Evolutionary conservation across 1,140 invertebrate species (phyloP).

Genomic region (Ceratina calcarata): DNA sequence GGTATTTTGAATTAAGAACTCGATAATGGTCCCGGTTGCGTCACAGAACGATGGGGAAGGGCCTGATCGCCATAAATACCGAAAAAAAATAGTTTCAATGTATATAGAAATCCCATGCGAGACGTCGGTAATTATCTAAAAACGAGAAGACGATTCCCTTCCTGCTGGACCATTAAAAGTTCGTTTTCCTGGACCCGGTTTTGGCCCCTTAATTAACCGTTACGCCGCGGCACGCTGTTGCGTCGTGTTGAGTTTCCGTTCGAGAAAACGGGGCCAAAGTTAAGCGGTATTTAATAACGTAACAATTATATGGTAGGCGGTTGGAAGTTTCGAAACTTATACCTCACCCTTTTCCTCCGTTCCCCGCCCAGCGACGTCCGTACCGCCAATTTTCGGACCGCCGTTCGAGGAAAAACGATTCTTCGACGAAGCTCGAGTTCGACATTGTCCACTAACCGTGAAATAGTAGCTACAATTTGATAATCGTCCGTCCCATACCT

Average conservation of each 20-base stretch:
- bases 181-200: conserved; percentile 62
- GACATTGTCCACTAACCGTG: too few relatives aligned
- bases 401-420: too few relatives aligned
- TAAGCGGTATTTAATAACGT: conserved; percentile 80
- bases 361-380: too few relatives aligned
- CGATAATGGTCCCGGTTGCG: conserved; percentile 29
- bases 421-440: too few relatives aligned
- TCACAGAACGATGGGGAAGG: conserved; percentile 34
- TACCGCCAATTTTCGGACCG: too few relatives aligned
- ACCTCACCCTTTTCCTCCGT: too few relatives aligned
- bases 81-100: conserved; percentile 40
- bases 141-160: conserved; percentile 50
- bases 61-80: conserved; percentile 54
- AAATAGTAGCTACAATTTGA: too few relatives aligned
- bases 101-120: conserved; percentile 30
- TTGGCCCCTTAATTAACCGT: conserved; percentile 70
- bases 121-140: conserved; percentile 54
- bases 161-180: conserved; percentile 66
- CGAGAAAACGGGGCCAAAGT: conserved; percentile 54
- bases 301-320: conserved; percentile 80
- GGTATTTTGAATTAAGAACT: too few relatives aligned
- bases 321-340: conserved; percentile 65
- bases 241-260: conserved; percentile 58
- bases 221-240: conserved; percentile 23
- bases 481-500: too few relatives aligned